Conservation (phyloP, 2,113 vertebrate species). For the Stigmatopora nigra region DNA sequence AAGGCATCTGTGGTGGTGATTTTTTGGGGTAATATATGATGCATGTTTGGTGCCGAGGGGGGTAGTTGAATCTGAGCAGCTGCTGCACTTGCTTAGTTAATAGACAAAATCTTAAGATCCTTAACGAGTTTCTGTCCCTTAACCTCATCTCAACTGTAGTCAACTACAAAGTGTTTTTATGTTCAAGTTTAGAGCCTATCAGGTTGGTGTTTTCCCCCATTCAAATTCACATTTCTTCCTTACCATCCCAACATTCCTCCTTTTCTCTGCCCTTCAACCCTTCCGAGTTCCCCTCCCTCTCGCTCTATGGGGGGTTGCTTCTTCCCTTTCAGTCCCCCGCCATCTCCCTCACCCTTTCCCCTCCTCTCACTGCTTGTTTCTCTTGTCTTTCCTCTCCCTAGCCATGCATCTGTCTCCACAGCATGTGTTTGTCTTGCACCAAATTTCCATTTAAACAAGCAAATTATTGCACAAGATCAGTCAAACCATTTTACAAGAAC, state of each 20-base stretch:
- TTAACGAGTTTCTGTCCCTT: conserved; percentile 10
- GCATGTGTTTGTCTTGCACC: conserved; percentile 63
- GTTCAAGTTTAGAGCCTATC: conserved; percentile 24
- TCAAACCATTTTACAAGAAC: conserved; percentile 12
- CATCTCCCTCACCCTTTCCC: conserved; percentile 44
- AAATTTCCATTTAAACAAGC: conserved; percentile 54
- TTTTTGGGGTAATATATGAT: conserved; percentile 29
- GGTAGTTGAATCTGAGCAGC: conserved; percentile 45
- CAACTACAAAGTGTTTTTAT: conserved; percentile 19
- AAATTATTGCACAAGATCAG: conserved; percentile 25
- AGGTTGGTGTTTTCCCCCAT: conserved; percentile 28
- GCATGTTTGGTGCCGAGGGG: conserved; percentile 1
- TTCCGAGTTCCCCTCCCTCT: conserved; percentile 51
- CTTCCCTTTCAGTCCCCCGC: conserved; percentile 61
- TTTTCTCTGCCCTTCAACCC: conserved; percentile 63
- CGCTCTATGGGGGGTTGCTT: conserved; percentile 55
- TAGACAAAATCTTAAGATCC: conserved; percentile 32
- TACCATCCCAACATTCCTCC: conserved; percentile 52
- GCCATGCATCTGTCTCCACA: conserved; percentile 61
- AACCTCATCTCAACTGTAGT: conserved; percentile 12
- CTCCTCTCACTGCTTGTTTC: conserved; percentile 27
- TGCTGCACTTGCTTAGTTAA: conserved; percentile 67
- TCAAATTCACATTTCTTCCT: conserved; percentile 38
- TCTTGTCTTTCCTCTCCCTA: conserved; percentile 29
- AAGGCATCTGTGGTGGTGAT: conserved; percentile 45